Percentiles rank a stretch among this genome's conserved stretches.
Evolutionary conservation across 2,797 vertebrate species (phyloP).

Genomic region (Sebastolobus altivelis): DNA sequence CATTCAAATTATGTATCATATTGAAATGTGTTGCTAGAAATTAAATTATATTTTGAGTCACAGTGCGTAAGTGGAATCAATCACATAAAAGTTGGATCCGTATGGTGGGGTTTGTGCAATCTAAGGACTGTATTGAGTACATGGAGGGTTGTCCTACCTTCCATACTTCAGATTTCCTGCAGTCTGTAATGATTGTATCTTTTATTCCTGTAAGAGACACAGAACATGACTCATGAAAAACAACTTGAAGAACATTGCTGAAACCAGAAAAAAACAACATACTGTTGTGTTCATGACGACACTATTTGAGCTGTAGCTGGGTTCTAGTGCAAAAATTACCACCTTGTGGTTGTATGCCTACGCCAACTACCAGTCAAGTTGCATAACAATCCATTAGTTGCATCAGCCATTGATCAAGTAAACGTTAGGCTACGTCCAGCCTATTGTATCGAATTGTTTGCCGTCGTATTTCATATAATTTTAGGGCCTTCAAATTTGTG

Average conservation of each 20-base stretch:
- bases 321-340: too few species aligned
- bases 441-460: not conserved
- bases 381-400: not conserved
- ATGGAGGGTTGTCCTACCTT: constrained; percentile 86
- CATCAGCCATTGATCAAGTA: not conserved
- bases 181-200: constrained; percentile 91
- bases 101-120: not conserved
- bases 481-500: not conserved
- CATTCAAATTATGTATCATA: not conserved
- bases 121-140: not conserved
- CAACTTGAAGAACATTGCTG: not conserved
- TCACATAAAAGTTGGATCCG: not conserved
- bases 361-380: too few species aligned
- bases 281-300: not conserved
- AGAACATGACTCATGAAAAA: constrained; percentile 20
- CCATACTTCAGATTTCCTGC: constrained; percentile 92
- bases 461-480: not conserved
- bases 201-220: constrained; percentile 86
- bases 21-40: not conserved
- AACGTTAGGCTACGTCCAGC: too few species aligned
- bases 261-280: not conserved
- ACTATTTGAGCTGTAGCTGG: not conserved
- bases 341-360: too few species aligned
- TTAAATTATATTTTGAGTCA: not conserved
- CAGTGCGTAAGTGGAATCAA: not conserved